Evolutionary conservation across 2,888 invertebrate species (phyloP), one percentile per base, ranked within the genome.

Genomic region (Syritta pipiens): DNA sequence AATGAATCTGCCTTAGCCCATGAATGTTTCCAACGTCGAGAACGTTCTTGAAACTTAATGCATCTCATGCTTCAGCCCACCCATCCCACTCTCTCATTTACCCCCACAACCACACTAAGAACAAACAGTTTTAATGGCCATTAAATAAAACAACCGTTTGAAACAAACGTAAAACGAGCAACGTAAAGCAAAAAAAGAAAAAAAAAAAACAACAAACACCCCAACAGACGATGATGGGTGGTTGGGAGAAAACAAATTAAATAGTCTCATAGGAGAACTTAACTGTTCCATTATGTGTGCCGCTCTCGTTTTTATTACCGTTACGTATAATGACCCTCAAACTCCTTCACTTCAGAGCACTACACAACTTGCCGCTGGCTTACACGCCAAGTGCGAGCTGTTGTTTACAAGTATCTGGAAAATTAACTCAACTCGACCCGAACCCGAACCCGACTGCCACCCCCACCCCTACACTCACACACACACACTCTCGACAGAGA

Each of bases 251-350:
- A 51, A 44, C 55, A 51, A 71, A 59, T 72, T 71, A 77, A 65
- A 77, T 55, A 57, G 71, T 57, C 77, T 77, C 77, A 59, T 48
- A 77, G 72, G 77, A 77, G 59, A 60, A 65, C 72, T 65, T 77
- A 67, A 72, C 72, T 67, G 71, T 53, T 48, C 71, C 71, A 62
- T 71, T 62, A 60, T 69, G 69, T 51, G 69, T 49, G n/a, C n/a
- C n/a, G n/a, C 59, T 51, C 51, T 60, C 42, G 24, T 24, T 69
- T 71, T 53, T 71, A 71, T 71, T 71, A 49, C 72, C 55, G 72
- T 72, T 67, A 60, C 67, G 67, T 67, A 72, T 74, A 74, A 72
- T 71, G 71, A 71, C 62, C 51, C 62, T 62, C 77, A 51, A 77
- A 72, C 77, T 72, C 65, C 65, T 71, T 77, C 42, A 74, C n/a